Evolutionary conservation across 92 coral and sea anemone genomes (phyloP), one percentile per base, ranked within the genome.

Genomic region (Plumapathes pennacea): DNA sequence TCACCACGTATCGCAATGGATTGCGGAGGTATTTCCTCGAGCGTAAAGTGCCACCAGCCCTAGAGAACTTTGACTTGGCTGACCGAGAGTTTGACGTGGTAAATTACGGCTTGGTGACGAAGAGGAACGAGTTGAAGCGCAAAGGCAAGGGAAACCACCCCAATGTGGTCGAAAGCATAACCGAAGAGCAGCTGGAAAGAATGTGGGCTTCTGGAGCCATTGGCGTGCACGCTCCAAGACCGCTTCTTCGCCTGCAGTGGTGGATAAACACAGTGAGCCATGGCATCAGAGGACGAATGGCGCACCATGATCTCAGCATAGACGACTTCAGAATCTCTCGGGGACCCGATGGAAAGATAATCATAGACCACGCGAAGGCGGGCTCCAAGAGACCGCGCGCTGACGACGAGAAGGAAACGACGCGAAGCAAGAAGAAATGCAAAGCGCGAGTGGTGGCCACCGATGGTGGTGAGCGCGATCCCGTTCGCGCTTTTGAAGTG

Each of bases 181-280:
- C 99, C 3, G 99, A 94, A 43, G 96, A 88, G 54, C 99, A 94
- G 66, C 80, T 94, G 21, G 99, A 86, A 50, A 94, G 96, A 65
- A 94, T 94, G 99, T 94, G 99, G 99, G 96, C 94, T 8, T 77
- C 99, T 25, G 99, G 99, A 41, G 99, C 99, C 3, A 94, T 94
- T 20, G 99, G 99, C 1, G 96, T 90, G 12, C 99, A 94, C 75
- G 96, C 90, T 45, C 99, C 99, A 10, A 76, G 99, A 28, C 94
- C 99, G 10, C 63, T 94, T 12, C 78, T 94, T 0, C 77, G 99
- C n/a, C 76, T 94, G 0, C 99, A 94, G 53, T 94, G 99, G 99
- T 94, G 99, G 99, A 84, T 94, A 34, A 94, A 94, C 69, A 94
- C 99, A 5, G 96, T 94, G 11, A 82, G 88, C 48, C 99, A 94